phyloP scores from a whole-genome alignment of 2,888 invertebrate species.

The Hylaea fasciaria region DNA sequence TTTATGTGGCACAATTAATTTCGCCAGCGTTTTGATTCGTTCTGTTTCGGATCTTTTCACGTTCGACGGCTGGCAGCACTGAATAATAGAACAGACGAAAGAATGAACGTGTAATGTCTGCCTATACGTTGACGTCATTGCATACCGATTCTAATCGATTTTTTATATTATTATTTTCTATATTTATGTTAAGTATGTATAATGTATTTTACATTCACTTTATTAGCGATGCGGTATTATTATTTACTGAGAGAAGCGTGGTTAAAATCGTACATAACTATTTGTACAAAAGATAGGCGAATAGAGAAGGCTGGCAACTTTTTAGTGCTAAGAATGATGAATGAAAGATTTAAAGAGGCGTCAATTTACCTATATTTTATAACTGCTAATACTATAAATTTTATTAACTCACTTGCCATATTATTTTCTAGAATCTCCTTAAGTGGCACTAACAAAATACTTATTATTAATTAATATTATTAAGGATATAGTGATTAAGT shows the following conservation, averaged over 20 bases:
- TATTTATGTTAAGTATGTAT: too few species aligned
- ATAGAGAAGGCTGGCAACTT: conserved; percentile 24
- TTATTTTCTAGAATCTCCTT: conserved; percentile 43
- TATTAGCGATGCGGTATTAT: neutral
- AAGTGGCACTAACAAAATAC: conserved; percentile 43
- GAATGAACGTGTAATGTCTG: too few species aligned
- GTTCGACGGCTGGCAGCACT: too few species aligned
- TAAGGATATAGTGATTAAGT: conserved; percentile 24
- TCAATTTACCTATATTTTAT: conserved; percentile 11
- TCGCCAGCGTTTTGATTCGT: too few species aligned
- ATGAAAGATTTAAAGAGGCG: neutral
- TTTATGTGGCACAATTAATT: too few species aligned
- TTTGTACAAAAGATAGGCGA: neutral
- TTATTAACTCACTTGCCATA: conserved; percentile 40
- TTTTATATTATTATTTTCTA: too few species aligned
- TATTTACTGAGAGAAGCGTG: neutral
- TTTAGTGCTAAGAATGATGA: conserved; percentile 4
- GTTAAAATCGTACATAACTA: neutral
- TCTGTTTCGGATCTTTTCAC: too few species aligned
- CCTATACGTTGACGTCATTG: too few species aligned
- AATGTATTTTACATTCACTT: neutral
- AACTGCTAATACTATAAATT: conserved; percentile 17
- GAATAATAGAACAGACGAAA: too few species aligned
- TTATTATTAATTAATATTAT: conserved; percentile 22
- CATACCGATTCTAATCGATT: too few species aligned